These are phyloP conservation scores for Apostichopus japonicus DNA, from an alignment of 35 echinoderm and acorn worm species.

Conservation along the genomic window DNA sequence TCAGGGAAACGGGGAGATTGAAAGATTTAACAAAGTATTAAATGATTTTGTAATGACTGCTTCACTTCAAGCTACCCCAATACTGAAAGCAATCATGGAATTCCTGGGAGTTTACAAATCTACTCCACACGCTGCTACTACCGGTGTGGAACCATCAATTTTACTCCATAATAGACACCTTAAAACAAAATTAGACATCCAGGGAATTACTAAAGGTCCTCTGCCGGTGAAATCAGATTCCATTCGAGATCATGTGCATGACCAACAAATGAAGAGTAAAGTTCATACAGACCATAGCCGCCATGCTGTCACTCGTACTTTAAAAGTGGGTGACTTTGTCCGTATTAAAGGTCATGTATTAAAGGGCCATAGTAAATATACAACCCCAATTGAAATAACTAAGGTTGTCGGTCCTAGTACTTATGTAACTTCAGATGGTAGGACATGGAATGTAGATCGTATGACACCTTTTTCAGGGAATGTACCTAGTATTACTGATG, in stretches of 20 bases:
- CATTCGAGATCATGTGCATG: not conserved
- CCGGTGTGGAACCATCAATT: not conserved
- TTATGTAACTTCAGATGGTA: no score
- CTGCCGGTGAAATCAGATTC: not conserved
- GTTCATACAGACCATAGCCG: not conserved
- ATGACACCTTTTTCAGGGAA: no score
- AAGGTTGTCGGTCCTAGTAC: no score
- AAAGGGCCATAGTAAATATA: no score
- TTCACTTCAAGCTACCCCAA: not conserved
- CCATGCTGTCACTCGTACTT: not conserved
- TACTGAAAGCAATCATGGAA: not conserved
- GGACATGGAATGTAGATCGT: no score
- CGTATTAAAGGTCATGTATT: no score
- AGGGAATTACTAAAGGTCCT: not conserved
- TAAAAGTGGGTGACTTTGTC: not conserved
- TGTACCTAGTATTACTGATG: no score
- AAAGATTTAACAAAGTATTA: conserved; percentile 40
- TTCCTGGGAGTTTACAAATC: not conserved
- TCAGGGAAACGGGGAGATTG: conserved; percentile 60
- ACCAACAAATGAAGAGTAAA: not conserved
- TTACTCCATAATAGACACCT: not conserved
- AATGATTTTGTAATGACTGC: conserved; percentile 1
- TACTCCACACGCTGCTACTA: conserved; percentile 5
- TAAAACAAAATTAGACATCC: conserved; percentile 11
- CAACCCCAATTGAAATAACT: no score